Percentiles rank a stretch among this genome's conserved stretches.
Conservation (phyloP, 92 coral and sea anemone species). For the Parazoanthus swiftii region DNA sequence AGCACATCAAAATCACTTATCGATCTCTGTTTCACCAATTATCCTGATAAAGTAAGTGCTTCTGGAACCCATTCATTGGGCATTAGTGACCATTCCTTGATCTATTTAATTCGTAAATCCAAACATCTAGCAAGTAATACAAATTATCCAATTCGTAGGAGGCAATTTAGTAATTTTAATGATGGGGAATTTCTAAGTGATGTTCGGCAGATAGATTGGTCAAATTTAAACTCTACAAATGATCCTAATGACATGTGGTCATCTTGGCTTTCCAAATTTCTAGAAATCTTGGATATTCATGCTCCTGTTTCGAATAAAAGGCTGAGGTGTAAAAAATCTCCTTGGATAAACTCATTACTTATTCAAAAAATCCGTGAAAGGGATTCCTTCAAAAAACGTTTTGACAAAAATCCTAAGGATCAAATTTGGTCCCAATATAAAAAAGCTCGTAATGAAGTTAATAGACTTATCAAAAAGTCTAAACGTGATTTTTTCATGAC, state of each 20-base stretch:
- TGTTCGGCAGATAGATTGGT: conserved; percentile 33
- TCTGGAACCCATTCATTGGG: conserved; percentile 12
- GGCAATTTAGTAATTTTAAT: conserved; percentile 41
- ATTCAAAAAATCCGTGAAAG: no score
- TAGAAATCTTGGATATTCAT: conserved; percentile 45
- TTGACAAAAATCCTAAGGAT: no score
- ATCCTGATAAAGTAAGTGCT: conserved; percentile 11
- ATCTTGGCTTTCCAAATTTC: conserved; percentile 51
- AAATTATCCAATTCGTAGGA: conserved; percentile 18
- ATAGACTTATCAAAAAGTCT: no score
- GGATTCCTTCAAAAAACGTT: no score
- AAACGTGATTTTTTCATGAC: no score
- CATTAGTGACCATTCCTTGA: conserved; percentile 49
- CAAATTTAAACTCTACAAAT: conserved; percentile 3
- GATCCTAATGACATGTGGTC: conserved; percentile 72
- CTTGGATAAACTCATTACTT: conserved; percentile 40
- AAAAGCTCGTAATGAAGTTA: no score
- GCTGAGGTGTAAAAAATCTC: conserved; percentile 36
- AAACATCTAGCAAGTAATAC: conserved; percentile 17
- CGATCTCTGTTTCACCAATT: no score
- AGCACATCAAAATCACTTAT: no score
- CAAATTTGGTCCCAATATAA: no score
- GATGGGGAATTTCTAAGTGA: conserved; percentile 25
- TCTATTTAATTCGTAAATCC: conserved; percentile 42
- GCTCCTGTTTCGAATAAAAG: conserved; percentile 54